A percentile compares a stretch with the other conserved stretches of the same genome.
Evolutionary conservation across 1,140 invertebrate genomes (phyloP).

Genomic region (Lepeophtheirus salmonis): DNA sequence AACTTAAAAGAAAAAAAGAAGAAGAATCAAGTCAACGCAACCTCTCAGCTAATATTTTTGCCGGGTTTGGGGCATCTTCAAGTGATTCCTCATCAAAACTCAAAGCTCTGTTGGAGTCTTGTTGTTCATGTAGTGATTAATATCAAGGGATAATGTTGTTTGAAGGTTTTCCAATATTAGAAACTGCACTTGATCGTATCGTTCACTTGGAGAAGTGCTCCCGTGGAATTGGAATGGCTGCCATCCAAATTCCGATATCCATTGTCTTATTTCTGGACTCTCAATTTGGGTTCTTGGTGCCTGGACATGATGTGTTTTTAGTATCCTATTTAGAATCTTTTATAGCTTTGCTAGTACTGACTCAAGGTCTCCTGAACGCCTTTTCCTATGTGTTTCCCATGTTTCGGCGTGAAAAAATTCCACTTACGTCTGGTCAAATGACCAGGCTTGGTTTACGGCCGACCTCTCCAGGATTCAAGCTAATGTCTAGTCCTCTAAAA

Average conservation of each 20-base stretch:
- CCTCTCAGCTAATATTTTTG: too few relatives aligned
- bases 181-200: neutral
- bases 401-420: neutral
- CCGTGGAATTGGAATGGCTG: neutral
- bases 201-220: neutral
- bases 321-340: neutral
- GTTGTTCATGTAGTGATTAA: too few relatives aligned
- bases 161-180: neutral
- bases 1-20: too few relatives aligned
- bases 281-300: neutral
- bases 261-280: neutral
- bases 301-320: neutral
- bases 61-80: too few relatives aligned
- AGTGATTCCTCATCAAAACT: too few relatives aligned
- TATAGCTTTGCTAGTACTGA: neutral
- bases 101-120: too few relatives aligned
- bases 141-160: too few relatives aligned
- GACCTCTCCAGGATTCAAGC: neutral
- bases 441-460: neutral
- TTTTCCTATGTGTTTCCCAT: neutral
- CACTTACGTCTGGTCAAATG: neutral
- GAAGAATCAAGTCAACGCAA: too few relatives aligned
- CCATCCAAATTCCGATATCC: neutral
- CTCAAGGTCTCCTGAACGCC: neutral
- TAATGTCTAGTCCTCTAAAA: neutral